Percentiles rank a stretch among this genome's conserved stretches.
Evolutionary conservation across 2,113 vertebrate species (phyloP).

Genomic region (Protobothrops flavoviridis): DNA sequence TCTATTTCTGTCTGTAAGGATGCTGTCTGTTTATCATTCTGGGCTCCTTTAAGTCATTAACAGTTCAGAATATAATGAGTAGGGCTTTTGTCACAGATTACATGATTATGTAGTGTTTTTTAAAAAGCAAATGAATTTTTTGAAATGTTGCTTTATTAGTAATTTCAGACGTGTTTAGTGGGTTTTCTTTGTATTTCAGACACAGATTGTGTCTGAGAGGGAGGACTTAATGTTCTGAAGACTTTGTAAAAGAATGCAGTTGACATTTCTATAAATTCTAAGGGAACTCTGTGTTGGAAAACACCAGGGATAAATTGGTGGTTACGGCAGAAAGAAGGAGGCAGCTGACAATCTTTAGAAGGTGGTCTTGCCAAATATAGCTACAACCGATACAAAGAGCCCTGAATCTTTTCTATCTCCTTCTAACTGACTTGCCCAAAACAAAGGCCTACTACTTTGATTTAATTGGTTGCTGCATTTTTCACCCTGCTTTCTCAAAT

Average conservation of each 20-base stretch:
- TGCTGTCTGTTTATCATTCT: background rate
- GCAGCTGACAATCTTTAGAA: background rate
- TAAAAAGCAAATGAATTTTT: background rate
- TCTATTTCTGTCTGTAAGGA: background rate
- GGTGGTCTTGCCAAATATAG: background rate
- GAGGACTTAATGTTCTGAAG: conserved; percentile 36
- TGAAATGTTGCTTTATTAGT: conserved; percentile 19
- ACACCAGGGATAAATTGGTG: background rate
- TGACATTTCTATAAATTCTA: conserved; percentile 24
- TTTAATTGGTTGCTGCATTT: background rate
- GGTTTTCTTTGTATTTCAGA: conserved; percentile 49
- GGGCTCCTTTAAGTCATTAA: background rate
- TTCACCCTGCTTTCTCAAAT: background rate
- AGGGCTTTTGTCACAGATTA: background rate
- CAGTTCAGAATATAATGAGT: background rate
- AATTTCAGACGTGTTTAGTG: background rate
- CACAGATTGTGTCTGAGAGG: conserved; percentile 32
- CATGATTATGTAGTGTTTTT: background rate
- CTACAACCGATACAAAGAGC: background rate
- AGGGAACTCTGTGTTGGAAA: background rate
- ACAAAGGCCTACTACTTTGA: background rate
- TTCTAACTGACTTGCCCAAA: background rate
- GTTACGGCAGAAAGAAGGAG: background rate
- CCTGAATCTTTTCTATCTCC: background rate
- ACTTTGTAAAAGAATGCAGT: conserved; percentile 40